A percentile compares a stretch with the other conserved stretches of the same genome.
Evolutionary conservation across 2,113 vertebrate genomes (phyloP).

Genomic region (Montifringilla adamsi): DNA sequence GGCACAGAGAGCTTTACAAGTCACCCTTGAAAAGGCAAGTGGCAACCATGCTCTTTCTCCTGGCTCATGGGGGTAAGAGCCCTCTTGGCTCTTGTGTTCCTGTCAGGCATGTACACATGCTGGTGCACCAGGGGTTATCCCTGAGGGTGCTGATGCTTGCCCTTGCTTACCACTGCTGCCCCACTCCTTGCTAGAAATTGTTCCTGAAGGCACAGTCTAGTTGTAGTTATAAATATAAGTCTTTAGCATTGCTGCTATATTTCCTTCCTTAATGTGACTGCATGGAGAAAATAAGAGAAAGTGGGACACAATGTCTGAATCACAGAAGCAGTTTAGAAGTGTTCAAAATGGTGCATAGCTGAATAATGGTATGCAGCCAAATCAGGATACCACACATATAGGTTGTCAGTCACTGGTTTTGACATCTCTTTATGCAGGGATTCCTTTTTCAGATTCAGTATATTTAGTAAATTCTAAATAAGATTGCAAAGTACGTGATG

Average conservation of each 20-base stretch:
- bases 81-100: background rate
- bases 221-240: conserved; percentile 3
- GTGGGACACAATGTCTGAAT: conserved; percentile 14
- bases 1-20: background rate
- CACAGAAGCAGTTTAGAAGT: background rate
- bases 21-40: background rate
- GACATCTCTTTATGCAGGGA: background rate
- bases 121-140: background rate
- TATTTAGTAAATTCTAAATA: background rate
- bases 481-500: background rate
- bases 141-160: background rate
- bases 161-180: background rate
- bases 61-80: background rate
- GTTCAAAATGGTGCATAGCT: background rate
- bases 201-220: background rate
- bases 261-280: background rate
- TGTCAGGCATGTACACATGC: accelerated
- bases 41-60: accelerated
- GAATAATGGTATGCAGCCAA: background rate
- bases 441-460: conserved; percentile 9
- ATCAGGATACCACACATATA: background rate
- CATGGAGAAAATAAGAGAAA: background rate
- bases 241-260: background rate
- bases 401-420: background rate
- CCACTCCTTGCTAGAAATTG: background rate